Base-by-base conservation (phyloP, 2,888 invertebrate species). In the Sclerodermus sp. region DNA sequence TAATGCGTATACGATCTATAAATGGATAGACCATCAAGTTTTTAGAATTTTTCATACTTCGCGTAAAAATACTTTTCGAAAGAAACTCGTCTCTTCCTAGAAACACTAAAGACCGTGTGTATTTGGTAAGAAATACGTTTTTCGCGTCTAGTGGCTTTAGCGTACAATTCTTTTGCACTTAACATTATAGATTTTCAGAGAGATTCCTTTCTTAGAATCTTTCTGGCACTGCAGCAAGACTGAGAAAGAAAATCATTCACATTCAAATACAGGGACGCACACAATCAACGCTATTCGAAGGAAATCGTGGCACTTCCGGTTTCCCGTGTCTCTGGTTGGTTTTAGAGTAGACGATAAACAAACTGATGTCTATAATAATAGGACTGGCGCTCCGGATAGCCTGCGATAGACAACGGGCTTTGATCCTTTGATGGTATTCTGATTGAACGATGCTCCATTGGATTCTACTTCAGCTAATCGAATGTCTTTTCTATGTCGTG, bases 381-480 rank as follows among this genome's bases (percentile, higher is more conserved):
- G 47, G 57, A 31, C 37, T 45, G 51, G 43, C 52, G 34, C 38
- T 49, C 55, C 47, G 51, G 57, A 57, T 54, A 57, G 52, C 39
- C 43, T 23, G 31, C 43, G 42, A 49, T 52, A 45, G 55, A 44
- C 57, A 38, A 38, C 49, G 49, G 36, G 47, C 56, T 66, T 57
- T 64, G 66, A 62, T 64, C 57, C 64, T 52, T 43, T 66, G 69
- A 67, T 71, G 55, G 60, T 64, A 68, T 68, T 67, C 58, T 71
- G 70, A 70, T 68, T 49, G 56, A 57, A 66, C 63, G 60, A 70
- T 60, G 68, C 67, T 70, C 66, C 58, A 63, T 64, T 70, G 60
- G 64, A 64, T 62, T 57, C 57, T 45, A 17, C 45, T 37, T 13
- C 46, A 41, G 23, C 23, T 23, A 23, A 3, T 23, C 8, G 23